Evolutionary conservation across 1,140 invertebrate genomes (phyloP).

Genomic region (Mylabris phalerata): DNA sequence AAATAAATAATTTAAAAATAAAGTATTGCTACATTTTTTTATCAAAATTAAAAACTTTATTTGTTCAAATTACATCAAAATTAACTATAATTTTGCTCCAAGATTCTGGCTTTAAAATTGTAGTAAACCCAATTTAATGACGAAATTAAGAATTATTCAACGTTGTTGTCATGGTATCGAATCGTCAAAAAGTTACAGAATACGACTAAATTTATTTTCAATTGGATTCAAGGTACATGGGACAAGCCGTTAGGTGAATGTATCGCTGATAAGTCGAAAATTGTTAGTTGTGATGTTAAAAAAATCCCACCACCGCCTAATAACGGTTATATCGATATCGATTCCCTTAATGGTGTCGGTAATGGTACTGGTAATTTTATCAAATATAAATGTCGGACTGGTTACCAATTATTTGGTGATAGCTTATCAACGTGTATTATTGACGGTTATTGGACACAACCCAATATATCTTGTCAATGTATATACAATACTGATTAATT

Average conservation of each 20-base stretch:
- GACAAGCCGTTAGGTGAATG: slow-evolving; percentile 41
- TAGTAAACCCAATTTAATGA: too few relatives aligned
- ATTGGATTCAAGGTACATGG: slow-evolving; percentile 35
- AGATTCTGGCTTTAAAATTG: too few relatives aligned
- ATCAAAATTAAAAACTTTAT: too few relatives aligned
- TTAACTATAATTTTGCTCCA: too few relatives aligned
- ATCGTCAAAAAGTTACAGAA: too few relatives aligned
- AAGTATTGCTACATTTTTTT: too few relatives aligned
- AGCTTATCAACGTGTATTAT: slow-evolving; percentile 40
- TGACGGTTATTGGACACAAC: slow-evolving; percentile 45
- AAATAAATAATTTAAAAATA: too few relatives aligned
- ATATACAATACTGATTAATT: slow-evolving; percentile 7
- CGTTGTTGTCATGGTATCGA: too few relatives aligned
- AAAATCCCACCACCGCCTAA: slow-evolving; percentile 36
- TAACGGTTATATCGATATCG: slow-evolving; percentile 40
- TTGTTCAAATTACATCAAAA: too few relatives aligned
- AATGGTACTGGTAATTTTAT: slow-evolving; percentile 32
- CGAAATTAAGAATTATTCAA: too few relatives aligned
- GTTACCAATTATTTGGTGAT: slow-evolving; percentile 40
- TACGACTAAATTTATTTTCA: not conserved
- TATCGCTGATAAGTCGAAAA: slow-evolving; percentile 1
- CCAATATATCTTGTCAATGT: slow-evolving; percentile 42
- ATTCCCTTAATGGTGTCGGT: slow-evolving; percentile 25
- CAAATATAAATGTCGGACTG: slow-evolving; percentile 42
- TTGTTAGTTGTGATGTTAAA: slow-evolving; percentile 24